Evolutionary conservation across 2,888 invertebrate genomes (phyloP).

Genomic region (Leucophora obtusa): DNA sequence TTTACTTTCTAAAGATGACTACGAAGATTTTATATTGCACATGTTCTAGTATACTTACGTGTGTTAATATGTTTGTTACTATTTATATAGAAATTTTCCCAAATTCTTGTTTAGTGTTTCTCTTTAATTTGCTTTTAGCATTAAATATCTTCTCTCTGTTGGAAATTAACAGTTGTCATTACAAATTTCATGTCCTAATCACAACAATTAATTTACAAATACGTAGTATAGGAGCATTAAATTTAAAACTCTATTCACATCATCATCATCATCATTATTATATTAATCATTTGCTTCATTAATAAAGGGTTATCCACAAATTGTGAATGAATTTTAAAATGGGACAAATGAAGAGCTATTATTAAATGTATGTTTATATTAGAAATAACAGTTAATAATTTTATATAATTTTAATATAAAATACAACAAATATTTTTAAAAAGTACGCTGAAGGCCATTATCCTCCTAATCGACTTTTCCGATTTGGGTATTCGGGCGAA

Average conservation of each 20-base stretch:
- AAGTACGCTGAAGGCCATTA: no score
- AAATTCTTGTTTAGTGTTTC: background rate
- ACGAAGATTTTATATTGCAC: background rate
- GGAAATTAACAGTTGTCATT: slow-evolving; percentile 59
- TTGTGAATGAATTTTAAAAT: no score
- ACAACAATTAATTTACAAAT: slow-evolving; percentile 71
- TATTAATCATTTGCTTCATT: slow-evolving; percentile 8
- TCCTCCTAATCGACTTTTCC: no score
- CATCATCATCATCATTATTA: slow-evolving; percentile 11
- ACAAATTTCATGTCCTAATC: slow-evolving; percentile 67
- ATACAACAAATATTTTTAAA: no score
- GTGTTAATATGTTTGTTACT: background rate
- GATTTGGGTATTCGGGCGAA: no score
- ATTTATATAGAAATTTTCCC: background rate
- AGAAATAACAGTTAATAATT: no score
- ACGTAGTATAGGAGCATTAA: background rate
- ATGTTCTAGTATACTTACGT: background rate
- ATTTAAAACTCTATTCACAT: background rate
- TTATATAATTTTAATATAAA: no score
- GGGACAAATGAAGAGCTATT: no score
- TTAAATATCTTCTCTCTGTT: slow-evolving; percentile 15
- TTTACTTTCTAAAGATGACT: background rate
- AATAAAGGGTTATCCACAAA: no score
- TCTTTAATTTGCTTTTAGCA: slow-evolving; percentile 33
- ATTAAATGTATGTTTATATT: no score